Conservation (phyloP, 2,888 invertebrate species). For the Myopa tessellatipennis region DNA sequence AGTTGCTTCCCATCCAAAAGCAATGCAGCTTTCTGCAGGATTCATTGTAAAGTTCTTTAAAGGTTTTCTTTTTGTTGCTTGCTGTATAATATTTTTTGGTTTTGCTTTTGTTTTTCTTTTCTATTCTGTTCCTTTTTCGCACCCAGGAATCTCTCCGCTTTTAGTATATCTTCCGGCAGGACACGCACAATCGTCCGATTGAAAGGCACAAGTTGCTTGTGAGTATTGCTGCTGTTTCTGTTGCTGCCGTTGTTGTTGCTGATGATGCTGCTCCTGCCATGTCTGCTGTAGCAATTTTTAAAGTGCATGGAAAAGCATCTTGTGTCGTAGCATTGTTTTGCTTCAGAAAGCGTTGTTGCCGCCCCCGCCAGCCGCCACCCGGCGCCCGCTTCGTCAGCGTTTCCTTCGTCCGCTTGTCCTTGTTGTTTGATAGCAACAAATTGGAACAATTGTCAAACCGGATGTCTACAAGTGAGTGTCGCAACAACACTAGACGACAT, state of each 20-base stretch:
- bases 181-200: constrained; percentile 30
- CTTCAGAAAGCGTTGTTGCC: constrained; percentile 37
- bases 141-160: constrained; percentile 28
- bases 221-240: background rate
- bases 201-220: constrained; percentile 1
- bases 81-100: background rate
- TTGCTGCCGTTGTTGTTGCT: background rate
- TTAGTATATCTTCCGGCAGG: constrained; percentile 50
- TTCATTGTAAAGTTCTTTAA: background rate
- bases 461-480: constrained; percentile 55
- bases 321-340: constrained; percentile 41
- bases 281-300: constrained; percentile 45
- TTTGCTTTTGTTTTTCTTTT: background rate
- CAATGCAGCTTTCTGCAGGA: background rate
- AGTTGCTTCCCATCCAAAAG: background rate
- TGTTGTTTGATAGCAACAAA: constrained; percentile 55
- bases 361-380: constrained; percentile 4
- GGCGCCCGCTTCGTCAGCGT: background rate
- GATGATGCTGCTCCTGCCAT: background rate
- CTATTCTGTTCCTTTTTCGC: background rate
- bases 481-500: constrained; percentile 48
- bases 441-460: constrained; percentile 57
- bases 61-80: background rate
- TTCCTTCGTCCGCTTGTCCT: constrained; percentile 44
- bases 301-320: constrained; percentile 48